Conservation (phyloP, 2,888 invertebrate species). For the Parnassius smintheus region DNA sequence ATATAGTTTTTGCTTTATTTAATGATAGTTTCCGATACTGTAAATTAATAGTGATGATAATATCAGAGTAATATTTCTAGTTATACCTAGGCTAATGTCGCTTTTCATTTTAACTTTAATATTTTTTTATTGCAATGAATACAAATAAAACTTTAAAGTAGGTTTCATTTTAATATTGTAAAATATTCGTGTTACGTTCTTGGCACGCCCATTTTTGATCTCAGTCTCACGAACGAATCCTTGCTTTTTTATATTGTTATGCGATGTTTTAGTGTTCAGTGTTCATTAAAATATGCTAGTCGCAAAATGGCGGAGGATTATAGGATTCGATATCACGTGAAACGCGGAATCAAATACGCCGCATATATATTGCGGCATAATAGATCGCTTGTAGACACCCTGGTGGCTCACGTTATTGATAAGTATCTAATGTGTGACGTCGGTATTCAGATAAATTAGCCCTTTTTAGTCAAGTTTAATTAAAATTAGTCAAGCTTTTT, state of each 20-base stretch:
- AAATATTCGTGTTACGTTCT: conserved; percentile 15
- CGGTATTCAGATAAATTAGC: conserved; percentile 22
- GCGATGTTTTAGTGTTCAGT: conserved; percentile 15
- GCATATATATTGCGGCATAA: conserved; percentile 4
- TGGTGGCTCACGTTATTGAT: conserved; percentile 24
- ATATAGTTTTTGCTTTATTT: conserved; percentile 63
- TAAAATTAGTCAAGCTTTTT: conserved; percentile 22
- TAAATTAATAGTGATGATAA: conserved; percentile 61
- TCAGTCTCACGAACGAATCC: conserved; percentile 33
- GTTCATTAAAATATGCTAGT: conserved; percentile 17
- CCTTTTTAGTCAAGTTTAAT: background rate
- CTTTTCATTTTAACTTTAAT: conserved; percentile 27
- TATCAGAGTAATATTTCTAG: conserved; percentile 58
- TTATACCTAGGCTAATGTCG: conserved; percentile 33
- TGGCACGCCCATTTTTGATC: conserved; percentile 34
- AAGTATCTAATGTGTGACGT: conserved; percentile 24
- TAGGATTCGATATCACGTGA: conserved; percentile 15
- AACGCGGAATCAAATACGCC: conserved; percentile 8
- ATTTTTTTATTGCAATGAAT: conserved; percentile 12
- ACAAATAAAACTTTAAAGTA: conserved; percentile 21
- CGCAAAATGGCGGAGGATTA: conserved; percentile 7
- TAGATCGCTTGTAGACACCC: conserved; percentile 12
- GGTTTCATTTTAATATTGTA: conserved; percentile 12
- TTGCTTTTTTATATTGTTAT: conserved; percentile 15
- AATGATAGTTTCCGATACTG: conserved; percentile 56